Evolutionary conservation across 35 echinoderm and acorn worm species (phyloP), one percentile per base, ranked within the genome.

Genomic region (Chiridota heheva): DNA sequence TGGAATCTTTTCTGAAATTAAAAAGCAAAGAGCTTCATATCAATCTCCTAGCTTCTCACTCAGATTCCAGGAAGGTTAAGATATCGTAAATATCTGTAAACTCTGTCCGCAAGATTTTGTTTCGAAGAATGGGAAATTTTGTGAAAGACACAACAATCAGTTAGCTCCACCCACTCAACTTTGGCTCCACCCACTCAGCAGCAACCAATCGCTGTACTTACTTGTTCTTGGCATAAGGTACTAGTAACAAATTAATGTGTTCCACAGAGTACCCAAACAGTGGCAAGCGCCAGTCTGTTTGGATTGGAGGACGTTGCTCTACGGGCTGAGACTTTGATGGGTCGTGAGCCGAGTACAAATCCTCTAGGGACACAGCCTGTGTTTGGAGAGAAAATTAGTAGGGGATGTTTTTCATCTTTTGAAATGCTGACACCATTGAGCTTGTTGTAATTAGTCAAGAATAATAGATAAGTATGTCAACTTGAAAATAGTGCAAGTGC

Each of bases 241-340:
- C 66, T 2, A 91, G 70, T 16, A 98, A 69, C 59, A 98, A 56
- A 51, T 98, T 88, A 39, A 98, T 71, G 44, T 98, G 95, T 59
- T 97, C 95, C 60, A 98, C 81, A 37, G 80, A 88, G 65, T 98
- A 98, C 24, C 95, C 95, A 92, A 98, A 98, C 58, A 98, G 76
- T 15, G 89, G 79, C 4, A 98, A 86, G n/a, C 89, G 84, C 33
- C 44, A 62, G 68, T 97, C 93, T 7, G 63, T 61, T 46, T 92
- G 90, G 32, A 92, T 70, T 0, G 70, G 44, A 1, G 70, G 63
- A 15, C 35, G 59, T 24, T 45, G 25, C 5, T 43, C 69, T 53
- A 59, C 40, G 3, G 31, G 33, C 26, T 65, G 39, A 5, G 36
- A 38, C 16, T 34, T 39, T 1, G 59, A 26, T 17, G 37, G 53